Conservation (phyloP, 2,888 invertebrate genomes). For the Lucinisca nassula region DNA sequence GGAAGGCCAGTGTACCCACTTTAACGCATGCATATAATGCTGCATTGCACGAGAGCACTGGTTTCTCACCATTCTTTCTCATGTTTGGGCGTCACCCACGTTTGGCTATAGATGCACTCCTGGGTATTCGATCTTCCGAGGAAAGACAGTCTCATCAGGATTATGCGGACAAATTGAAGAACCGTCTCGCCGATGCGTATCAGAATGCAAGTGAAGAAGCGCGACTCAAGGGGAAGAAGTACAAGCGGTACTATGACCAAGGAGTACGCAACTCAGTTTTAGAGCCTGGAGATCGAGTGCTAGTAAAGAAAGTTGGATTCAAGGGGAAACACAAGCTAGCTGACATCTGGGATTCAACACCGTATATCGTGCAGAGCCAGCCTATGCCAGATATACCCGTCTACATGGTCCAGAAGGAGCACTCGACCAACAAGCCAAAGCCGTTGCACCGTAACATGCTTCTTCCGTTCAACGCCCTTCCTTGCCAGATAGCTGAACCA, state of each 20-base stretch:
- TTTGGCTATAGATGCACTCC: background rate
- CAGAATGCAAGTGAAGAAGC: background rate
- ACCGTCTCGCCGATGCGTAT: background rate
- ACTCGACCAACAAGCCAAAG: too few relatives aligned
- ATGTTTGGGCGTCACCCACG: background rate
- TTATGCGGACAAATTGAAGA: too few relatives aligned
- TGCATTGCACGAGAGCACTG: background rate
- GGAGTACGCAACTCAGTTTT: background rate
- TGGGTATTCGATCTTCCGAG: background rate
- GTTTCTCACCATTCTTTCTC: background rate
- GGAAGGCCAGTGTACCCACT: background rate
- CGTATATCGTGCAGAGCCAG: too few relatives aligned
- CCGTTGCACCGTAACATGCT: too few relatives aligned
- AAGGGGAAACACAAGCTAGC: slow-evolving; percentile 1
- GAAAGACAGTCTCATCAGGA: slow-evolving; percentile 4
- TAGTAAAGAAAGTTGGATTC: background rate
- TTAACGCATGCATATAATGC: background rate
- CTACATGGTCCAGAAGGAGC: too few relatives aligned
- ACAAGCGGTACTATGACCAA: background rate
- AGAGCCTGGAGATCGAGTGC: background rate
- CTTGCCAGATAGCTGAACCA: too few relatives aligned
- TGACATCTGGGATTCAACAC: background rate
- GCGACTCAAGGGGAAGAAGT: background rate
- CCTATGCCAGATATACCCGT: too few relatives aligned
- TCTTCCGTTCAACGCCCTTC: too few relatives aligned